Base-by-base conservation (phyloP, 2,113 vertebrate species). In the Periophthalmodon schlosseri region DNA sequence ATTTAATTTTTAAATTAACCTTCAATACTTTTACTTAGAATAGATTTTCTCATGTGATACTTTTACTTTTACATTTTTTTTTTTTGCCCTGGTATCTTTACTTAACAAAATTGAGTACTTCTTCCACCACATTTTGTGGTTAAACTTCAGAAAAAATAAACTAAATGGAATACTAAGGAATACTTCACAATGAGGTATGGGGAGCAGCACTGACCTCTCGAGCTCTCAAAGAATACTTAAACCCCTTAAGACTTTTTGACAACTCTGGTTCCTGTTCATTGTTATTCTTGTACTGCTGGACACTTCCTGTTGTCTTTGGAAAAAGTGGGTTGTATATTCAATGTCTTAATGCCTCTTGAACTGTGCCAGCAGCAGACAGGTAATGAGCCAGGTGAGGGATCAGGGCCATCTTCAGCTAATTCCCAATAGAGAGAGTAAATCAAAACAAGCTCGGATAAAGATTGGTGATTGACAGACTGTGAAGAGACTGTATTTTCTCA, bases 391-490 rank as follows among this genome's bases (percentile, higher is more conserved):
- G 86, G 82, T 80, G 80, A 87, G 86, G 69, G 18, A 84, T 84
- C 72, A 79, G 72, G 72, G 72, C 78, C 72, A 68, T 73, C 81
- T 73, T 81, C 82, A 80, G 83, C 88, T 88, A 80, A 89, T 91
- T 92, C 77, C 79, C 87, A 70, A 81, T 12, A 57, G 61, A 69
- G 61, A 50, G 57, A 36, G 57, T 73, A 67, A 77, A 69, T 60
- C 56, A 44, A 20, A 34, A 46, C 60, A 76, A 69, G 18, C 68
- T 36, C 61, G 75, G 69, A 76, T 61, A 71, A 49, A 76, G 75
- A 46, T 28, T 74, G 73, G 75, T 91, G 89, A 93, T 85, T 92
- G 93, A 85, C 92, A 92, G 70, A 34, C 61, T 74, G 80, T 50
- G 70, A 92, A 70, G 78, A 81, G 73, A 67, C 82, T 84, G 33